phyloP scores from a whole-genome alignment of 2,797 vertebrate species.

The Pseudochromis fuscus region DNA sequence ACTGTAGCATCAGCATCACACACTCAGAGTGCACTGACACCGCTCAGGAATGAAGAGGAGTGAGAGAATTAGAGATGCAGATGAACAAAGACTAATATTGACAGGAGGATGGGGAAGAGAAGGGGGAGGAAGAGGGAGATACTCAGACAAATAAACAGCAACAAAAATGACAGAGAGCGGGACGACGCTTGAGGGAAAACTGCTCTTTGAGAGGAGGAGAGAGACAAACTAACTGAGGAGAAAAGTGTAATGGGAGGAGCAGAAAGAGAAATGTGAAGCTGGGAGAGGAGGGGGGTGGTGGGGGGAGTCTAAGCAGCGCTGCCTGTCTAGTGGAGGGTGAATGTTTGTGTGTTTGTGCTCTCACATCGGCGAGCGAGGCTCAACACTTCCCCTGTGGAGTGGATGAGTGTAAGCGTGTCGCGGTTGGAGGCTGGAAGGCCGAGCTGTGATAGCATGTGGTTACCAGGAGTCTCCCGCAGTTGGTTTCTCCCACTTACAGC shows the following conservation, averaged over 20 bases:
- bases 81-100: slow-evolving; percentile 67
- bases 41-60: slow-evolving; percentile 19
- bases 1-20: slow-evolving; percentile 14
- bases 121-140: slow-evolving; percentile 21
- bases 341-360: slow-evolving; percentile 77
- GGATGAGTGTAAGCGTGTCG: slow-evolving; percentile 76
- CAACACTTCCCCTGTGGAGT: slow-evolving; percentile 80
- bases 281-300: slow-evolving; percentile 15
- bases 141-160: slow-evolving; percentile 56
- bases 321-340: slow-evolving; percentile 54
- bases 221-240: slow-evolving; percentile 27
- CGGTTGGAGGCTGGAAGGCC: slow-evolving; percentile 77
- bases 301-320: slow-evolving; percentile 22
- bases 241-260: slow-evolving; percentile 51
- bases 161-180: slow-evolving; percentile 40
- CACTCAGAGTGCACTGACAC: slow-evolving; percentile 19
- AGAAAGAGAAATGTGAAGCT: slow-evolving; percentile 38
- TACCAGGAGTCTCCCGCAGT: slow-evolving; percentile 69
- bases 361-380: slow-evolving; percentile 67
- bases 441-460: slow-evolving; percentile 83
- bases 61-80: slow-evolving; percentile 48
- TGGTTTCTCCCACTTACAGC: slow-evolving; percentile 51
- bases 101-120: slow-evolving; percentile 39
- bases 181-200: slow-evolving; percentile 52
- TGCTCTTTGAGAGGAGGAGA: slow-evolving; percentile 46